Base-by-base conservation (phyloP, 1,140 invertebrate genomes). In the Parasteatoda tepidariorum region DNA sequence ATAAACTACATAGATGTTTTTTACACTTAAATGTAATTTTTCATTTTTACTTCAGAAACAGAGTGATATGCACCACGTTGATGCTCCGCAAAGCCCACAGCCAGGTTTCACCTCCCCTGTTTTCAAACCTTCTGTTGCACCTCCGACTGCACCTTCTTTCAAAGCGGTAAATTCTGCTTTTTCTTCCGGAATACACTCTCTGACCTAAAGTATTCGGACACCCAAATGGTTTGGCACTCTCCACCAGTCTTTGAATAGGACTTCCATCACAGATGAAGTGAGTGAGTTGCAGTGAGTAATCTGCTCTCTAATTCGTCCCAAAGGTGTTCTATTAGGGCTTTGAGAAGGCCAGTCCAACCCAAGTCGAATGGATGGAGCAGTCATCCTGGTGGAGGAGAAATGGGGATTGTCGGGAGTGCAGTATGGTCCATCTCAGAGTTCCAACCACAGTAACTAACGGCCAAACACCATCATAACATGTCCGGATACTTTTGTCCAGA, bases 31-130 rank as follows among this genome's bases (percentile, higher is more conserved):
- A n/a, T n/a, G 26, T 30, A 4, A 3, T 34, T 64, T 6, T 22
- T 38, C 18, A 15, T 9, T 34, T 62, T 24, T 71, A 18, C 59
- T 64, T n/a, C 48, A 84, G 79, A 85, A 66, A 73, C 59, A 81
- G 11, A 55, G 67, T 22, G 81, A 78, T 22, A 28, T 85, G n/a
- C 85, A 85, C 66, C 85, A 85, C 13, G 81, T 85, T n/a, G 76
- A 85, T 11, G 81, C 85, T 11, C 76, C 85, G 2, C 68, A 70
- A 30, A 85, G 85, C 54, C 81, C 81, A 33, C 64, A 73, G 57
- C 22, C 81, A 26, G 15, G 71, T 9, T 30, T 57, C n/a, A 48
- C 67, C 7, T 67, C 68, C 4, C 81, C 81, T 3, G 28, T 67
- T 13, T 83, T 83, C 68, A 83, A 83, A 34, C 66, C 76, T 24